phyloP scores from a whole-genome alignment of 2,888 invertebrate genomes.

The Lithophane socia region DNA sequence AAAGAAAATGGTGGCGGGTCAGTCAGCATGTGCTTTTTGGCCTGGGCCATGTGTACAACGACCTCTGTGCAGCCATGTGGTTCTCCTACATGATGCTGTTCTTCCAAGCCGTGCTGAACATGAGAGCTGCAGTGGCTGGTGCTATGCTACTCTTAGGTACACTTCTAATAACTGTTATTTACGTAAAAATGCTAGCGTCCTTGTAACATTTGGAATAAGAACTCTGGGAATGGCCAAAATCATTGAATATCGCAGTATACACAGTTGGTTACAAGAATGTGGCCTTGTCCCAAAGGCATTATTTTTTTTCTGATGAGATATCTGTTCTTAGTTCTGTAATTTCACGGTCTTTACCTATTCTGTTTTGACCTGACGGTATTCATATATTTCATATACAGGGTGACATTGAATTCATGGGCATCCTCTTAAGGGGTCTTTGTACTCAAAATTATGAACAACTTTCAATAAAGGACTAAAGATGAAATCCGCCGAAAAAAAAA shows the following conservation, averaged over 20 bases:
- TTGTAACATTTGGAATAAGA: background rate
- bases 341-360: background rate
- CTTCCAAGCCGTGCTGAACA: slow-evolving; percentile 91
- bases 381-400: background rate
- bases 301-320: background rate
- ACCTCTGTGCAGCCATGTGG: slow-evolving; percentile 99
- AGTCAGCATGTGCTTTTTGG: slow-evolving; percentile 90
- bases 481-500: too few relatives aligned
- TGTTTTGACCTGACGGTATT: background rate
- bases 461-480: too few relatives aligned
- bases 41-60: slow-evolving; percentile 97
- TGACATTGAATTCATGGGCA: too few relatives aligned
- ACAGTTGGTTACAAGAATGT: background rate
- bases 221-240: background rate
- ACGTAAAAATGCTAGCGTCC: background rate
- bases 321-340: background rate
- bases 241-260: background rate
- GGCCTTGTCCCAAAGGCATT: too few relatives aligned
- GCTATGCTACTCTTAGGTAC: slow-evolving; percentile 93
- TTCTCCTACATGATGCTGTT: slow-evolving; percentile 98
- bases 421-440: too few relatives aligned
- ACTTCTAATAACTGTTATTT: slow-evolving; percentile 11
- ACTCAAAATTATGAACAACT: too few relatives aligned
- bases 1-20: slow-evolving; percentile 80
- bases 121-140: slow-evolving; percentile 90